Base-by-base conservation (phyloP, 2,113 vertebrate genomes). In the Gulo gulo region DNA sequence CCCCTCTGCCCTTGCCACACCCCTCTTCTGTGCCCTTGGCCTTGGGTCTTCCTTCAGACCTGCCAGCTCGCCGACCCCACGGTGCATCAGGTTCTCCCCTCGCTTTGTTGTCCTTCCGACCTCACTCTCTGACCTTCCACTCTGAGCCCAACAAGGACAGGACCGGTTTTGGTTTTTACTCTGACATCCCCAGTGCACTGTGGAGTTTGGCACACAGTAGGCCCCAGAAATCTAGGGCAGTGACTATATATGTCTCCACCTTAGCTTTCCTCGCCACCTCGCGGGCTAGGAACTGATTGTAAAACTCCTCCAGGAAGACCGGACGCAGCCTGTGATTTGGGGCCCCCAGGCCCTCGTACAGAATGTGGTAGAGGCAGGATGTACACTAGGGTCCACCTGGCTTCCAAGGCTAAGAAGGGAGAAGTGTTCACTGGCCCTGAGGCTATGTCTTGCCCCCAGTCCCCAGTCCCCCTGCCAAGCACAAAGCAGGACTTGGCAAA, bases 61-160 rank as follows among this genome's bases (percentile, higher is more conserved):
- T 16, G 5, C 73, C 47, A 23, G 47, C 47, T 50, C 2, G 1
- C 47, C 2, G 15, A 9, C n/a, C 82, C 4, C 2, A 0, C 0
- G 1, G 12, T 6, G 24, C 6, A 4, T 42, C 20, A 4, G 2
- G 18, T 8, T 71, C 50, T 55, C 50, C 36, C 29, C 5, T 20
- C 24, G 0, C 10, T 39, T 15, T 6, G 1, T 26, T 57, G n/a
- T 88, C 86, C 39, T 73, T 76, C 29, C 36, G 21, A 7, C 69
- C 36, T 63, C 69, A 16, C 55, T 31, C 23, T 63, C 55, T 47
- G 23, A 76, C 55, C 21, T 76, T 29, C 36, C 26, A 11, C 78
- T 12, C 45, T 29, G 15, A 13, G 45, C 67, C 82, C 59, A 10
- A 36, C 67, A 29, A 79, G 34, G 45, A 10, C 42, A 6, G n/a